Evolutionary conservation across 2,888 invertebrate species (phyloP).

Genomic region (Neelides folsomi): DNA sequence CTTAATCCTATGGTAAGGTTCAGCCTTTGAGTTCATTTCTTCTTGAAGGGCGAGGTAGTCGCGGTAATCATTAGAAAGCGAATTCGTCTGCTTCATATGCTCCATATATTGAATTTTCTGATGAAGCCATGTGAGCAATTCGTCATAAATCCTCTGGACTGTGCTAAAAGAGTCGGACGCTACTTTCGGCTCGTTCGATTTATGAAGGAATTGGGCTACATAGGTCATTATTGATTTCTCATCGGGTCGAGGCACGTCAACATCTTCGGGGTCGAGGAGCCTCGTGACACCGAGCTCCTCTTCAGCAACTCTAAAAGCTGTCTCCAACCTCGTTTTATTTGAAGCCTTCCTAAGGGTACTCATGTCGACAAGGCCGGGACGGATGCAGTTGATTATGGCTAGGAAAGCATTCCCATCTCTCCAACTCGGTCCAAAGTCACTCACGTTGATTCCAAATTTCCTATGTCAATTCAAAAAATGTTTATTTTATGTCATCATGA

Average conservation of each 20-base stretch:
- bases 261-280: constrained; percentile 86
- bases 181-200: constrained; percentile 38
- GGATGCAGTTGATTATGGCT: constrained; percentile 86
- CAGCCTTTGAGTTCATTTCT: constrained; percentile 59
- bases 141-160: constrained; percentile 66
- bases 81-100: constrained; percentile 59
- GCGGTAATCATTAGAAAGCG: constrained; percentile 62
- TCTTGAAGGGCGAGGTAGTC: constrained; percentile 65
- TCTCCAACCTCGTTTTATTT: constrained; percentile 71
- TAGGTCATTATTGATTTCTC: constrained; percentile 98
- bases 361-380: constrained; percentile 78
- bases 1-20: constrained; percentile 61
- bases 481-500: too few relatives aligned
- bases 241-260: constrained; percentile 88
- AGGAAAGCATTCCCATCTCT: constrained; percentile 90
- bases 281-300: constrained; percentile 77
- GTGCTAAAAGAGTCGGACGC: constrained; percentile 45
- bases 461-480: background rate
- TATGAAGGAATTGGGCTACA: constrained; percentile 92
- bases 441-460: constrained; percentile 2
- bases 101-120: constrained; percentile 64
- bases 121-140: constrained; percentile 65
- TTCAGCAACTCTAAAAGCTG: constrained; percentile 88
- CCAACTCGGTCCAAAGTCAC: constrained; percentile 78
- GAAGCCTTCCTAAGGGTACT: constrained; percentile 63